Evolutionary conservation across 2,888 invertebrate species (phyloP).

Genomic region (Axea sp.): DNA sequence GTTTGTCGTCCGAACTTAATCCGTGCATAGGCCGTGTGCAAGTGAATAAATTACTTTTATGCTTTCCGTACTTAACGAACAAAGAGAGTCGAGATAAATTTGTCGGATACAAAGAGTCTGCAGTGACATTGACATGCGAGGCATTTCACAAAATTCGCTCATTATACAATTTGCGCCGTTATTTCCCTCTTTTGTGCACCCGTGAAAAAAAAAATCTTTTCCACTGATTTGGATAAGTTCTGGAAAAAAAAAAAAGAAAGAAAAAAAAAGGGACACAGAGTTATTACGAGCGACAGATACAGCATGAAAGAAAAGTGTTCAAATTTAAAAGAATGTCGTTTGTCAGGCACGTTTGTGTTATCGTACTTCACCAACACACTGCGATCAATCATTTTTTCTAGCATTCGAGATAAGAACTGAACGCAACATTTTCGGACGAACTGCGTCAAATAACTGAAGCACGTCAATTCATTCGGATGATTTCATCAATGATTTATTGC

Average conservation of each 20-base stretch:
- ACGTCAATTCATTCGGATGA: no score
- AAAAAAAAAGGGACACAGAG: no score
- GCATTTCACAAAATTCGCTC: conserved; percentile 23
- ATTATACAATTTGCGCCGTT: conserved; percentile 25
- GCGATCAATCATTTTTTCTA: no score
- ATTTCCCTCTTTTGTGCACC: conserved; percentile 16
- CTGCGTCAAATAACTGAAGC: no score
- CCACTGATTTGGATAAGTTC: conserved; percentile 1
- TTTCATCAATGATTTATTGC: no score
- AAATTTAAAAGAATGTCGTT: no score
- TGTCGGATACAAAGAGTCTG: conserved; percentile 32
- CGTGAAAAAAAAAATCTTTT: conserved; percentile 2
- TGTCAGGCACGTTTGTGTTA: no score
- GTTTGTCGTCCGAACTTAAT: conserved; percentile 49
- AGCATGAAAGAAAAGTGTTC: no score
- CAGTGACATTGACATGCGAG: conserved; percentile 31
- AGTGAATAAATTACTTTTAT: conserved; percentile 52
- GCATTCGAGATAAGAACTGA: no score
- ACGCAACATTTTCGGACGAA: no score
- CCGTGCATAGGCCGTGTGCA: conserved; percentile 37
- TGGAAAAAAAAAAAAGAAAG: background rate
- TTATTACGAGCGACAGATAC: no score
- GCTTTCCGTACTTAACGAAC: conserved; percentile 29
- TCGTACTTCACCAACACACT: no score
- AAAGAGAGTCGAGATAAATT: conserved; percentile 52